Conservation (phyloP, 1,140 invertebrate genomes). For the Wiebesia pumilae region DNA sequence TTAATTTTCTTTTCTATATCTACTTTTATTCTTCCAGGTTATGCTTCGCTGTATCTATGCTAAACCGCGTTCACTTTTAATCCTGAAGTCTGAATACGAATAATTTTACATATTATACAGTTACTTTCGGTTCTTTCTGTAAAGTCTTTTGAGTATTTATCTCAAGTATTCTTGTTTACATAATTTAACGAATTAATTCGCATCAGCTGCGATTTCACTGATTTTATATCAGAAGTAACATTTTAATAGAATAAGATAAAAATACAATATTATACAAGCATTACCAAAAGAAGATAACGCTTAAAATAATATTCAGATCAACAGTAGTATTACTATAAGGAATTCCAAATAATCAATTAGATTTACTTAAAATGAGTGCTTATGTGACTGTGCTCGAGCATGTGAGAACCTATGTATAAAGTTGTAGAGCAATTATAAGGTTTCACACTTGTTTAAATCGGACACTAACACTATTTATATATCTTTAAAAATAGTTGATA, state of each 20-base stretch:
- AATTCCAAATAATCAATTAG: background rate
- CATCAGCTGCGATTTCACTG: background rate
- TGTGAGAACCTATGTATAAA: background rate
- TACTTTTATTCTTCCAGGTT: background rate
- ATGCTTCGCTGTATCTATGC: background rate
- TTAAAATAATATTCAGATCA: background rate
- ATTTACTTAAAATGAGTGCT: background rate
- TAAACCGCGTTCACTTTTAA: background rate
- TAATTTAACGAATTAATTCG: background rate
- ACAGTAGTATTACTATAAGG: background rate
- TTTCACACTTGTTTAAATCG: too few relatives aligned
- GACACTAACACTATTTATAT: too few relatives aligned
- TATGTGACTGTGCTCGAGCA: background rate
- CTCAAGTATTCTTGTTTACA: background rate
- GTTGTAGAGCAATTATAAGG: background rate
- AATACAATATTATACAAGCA: background rate
- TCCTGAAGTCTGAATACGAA: background rate
- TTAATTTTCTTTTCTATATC: background rate
- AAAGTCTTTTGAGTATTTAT: background rate
- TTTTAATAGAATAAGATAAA: background rate
- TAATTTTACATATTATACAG: background rate
- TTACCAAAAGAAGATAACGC: background rate
- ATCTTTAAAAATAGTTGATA: too few relatives aligned
- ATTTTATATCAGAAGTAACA: background rate
- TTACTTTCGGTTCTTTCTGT: background rate